Percentiles rank a stretch among this genome's conserved stretches.
phyloP scores from a whole-genome alignment of 2,113 vertebrate species.

The Climacteris rufus region DNA sequence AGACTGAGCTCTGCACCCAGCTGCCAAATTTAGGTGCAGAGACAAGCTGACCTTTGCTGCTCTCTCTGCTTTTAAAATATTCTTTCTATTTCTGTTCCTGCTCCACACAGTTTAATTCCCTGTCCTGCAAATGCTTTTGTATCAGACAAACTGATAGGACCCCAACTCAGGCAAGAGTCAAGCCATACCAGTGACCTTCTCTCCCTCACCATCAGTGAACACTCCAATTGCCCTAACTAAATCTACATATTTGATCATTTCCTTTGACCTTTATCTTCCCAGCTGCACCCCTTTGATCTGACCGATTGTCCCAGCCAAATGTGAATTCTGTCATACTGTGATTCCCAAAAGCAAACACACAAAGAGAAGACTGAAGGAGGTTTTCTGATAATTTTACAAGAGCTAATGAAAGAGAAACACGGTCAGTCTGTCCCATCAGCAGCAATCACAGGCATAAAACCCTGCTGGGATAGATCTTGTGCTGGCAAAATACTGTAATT shows the following conservation, averaged over 20 bases:
- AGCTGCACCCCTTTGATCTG: background rate
- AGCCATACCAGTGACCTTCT: background rate
- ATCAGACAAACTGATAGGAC: background rate
- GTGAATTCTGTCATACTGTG: background rate
- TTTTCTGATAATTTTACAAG: background rate
- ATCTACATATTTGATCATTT: constrained; percentile 26
- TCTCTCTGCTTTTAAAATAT: constrained; percentile 35
- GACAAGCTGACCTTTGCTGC: constrained; percentile 40
- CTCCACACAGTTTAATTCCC: background rate
- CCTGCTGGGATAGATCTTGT: background rate
- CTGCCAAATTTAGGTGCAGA: constrained; percentile 47
- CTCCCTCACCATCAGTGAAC: background rate
- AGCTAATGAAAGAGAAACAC: background rate
- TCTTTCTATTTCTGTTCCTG: constrained; percentile 69
- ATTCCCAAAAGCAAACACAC: background rate
- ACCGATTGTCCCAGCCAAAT: background rate
- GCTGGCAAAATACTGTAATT: background rate
- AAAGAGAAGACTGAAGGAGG: background rate
- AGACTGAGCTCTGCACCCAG: constrained; percentile 12
- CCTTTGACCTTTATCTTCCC: constrained; percentile 8
- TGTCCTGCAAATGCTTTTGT: constrained; percentile 5
- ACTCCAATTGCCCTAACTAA: background rate
- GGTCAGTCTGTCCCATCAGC: background rate
- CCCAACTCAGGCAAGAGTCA: background rate
- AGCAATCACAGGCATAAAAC: background rate